Conservation (phyloP, 2,113 vertebrate species). For the Beaufortia kweichowensis region DNA sequence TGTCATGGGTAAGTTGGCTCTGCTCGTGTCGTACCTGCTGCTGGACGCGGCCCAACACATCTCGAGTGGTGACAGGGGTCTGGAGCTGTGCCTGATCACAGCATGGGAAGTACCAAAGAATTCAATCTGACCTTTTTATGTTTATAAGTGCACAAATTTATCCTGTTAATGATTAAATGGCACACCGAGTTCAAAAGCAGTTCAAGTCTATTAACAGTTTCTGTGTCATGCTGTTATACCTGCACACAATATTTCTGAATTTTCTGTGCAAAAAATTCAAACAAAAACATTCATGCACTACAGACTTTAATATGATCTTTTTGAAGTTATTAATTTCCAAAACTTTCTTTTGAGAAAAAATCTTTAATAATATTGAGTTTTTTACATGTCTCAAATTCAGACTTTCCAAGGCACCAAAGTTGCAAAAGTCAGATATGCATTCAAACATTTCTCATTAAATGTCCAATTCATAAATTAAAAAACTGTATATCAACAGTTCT, state of each 20-base stretch:
- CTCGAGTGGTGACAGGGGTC: slow-evolving; percentile 65
- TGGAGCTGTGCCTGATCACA: slow-evolving; percentile 64
- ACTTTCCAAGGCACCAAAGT: no score
- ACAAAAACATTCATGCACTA: no score
- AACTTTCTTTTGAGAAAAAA: no score
- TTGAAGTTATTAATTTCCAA: no score
- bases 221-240: neutral
- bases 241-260: neutral
- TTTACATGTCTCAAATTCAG: no score
- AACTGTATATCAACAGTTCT: no score
- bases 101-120: neutral
- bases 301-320: no score
- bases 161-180: neutral
- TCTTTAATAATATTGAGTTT: no score
- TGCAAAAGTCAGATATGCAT: no score
- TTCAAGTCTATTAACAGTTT: neutral
- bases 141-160: slow-evolving; percentile 18
- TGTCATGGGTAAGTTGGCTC: neutral
- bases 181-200: slow-evolving; percentile 10
- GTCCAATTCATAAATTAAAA: no score
- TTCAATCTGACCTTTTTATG: slow-evolving; percentile 13
- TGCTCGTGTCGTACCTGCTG: slow-evolving; percentile 57
- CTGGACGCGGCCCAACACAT: slow-evolving; percentile 70
- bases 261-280: no score
- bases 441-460: no score